Evolutionary conservation across 2,888 invertebrate species (phyloP).

Genomic region (Noctua janthe): DNA sequence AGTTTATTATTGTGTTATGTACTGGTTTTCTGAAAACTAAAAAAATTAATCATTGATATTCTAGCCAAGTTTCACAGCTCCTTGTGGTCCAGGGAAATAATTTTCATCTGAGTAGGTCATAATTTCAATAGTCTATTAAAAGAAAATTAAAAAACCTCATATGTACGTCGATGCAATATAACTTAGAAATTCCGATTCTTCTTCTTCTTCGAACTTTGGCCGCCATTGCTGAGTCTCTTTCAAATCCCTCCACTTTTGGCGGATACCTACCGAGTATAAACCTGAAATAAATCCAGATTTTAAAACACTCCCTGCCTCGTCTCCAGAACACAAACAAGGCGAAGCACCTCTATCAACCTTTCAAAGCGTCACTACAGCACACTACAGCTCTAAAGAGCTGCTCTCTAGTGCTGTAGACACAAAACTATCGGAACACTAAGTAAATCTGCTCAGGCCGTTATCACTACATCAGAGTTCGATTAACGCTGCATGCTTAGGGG

Average conservation of each 20-base stretch:
- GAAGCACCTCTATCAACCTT: conserved; percentile 16
- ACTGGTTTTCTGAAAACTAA: neutral
- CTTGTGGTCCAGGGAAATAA: neutral
- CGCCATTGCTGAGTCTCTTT: no score
- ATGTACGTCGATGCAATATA: neutral
- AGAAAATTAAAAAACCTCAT: neutral
- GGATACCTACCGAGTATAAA: neutral
- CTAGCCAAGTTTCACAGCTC: neutral
- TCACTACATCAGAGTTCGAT: conserved; percentile 77
- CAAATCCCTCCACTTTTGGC: no score
- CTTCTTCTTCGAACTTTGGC: no score
- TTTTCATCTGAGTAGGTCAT: neutral
- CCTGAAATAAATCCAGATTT: neutral
- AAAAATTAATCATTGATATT: neutral
- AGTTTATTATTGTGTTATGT: neutral
- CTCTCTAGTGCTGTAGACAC: neutral
- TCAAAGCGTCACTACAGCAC: neutral
- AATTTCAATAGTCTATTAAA: neutral
- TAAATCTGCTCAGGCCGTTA: conserved; percentile 63
- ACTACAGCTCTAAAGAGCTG: conserved; percentile 1
- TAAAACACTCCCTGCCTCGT: neutral
- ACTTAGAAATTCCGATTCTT: neutral
- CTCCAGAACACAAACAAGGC: neutral
- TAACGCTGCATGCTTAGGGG: conserved; percentile 65
- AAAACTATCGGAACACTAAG: conserved; percentile 23